Evolutionary conservation across 1,140 invertebrate species (phyloP), one percentile per base, ranked within the genome.

Genomic region (Cydia amplana): DNA sequence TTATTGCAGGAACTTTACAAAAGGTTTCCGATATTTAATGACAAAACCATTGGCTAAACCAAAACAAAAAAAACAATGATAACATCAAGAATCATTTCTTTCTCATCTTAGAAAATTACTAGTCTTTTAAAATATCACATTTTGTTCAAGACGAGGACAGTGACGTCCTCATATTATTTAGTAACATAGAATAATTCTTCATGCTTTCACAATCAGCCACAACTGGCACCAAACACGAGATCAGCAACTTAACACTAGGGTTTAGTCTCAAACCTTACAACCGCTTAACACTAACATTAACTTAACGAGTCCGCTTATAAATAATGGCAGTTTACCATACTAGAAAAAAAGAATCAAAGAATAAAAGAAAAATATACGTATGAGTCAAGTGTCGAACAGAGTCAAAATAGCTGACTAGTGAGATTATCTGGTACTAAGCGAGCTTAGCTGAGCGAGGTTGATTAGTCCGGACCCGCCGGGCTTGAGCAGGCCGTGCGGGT

Each of bases 81-180:
- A 91, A 93, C 91, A 93, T 93, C 91, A 93, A 93, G 91, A 93
- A 93, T 91, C 89, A 93, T 93, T 89, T 87, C 75, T 16, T 79
- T 83, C 82, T 84, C 79, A 85, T 87, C 86, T 85, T 85, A 82
- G 83, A 84, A 88, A 90, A 89, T 85, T 87, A 89, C 85, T 89
- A 92, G 91, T 92, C 91, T 92, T 92, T 40, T 90, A 86, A 79
- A 84, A 91, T 93, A 93, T 93, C 91, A 91, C 91, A 93, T 91
- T 93, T 91, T 88, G 87, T 93, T 91, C 84, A 78, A 86, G 82
- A 89, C 72, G 72, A 84, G 86, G 91, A 91, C 89, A 91, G 91
- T 92, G 88, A 92, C 89, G 91, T 91, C 89, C 89, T 77, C 90
- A 49, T 78, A 90, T 86, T 89, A 88, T 90, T 88, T 88, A 83